Percentiles rank a stretch among this genome's conserved stretches.
phyloP scores from a whole-genome alignment of 2,113 vertebrate species.

The Laterallus jamaicensis region DNA sequence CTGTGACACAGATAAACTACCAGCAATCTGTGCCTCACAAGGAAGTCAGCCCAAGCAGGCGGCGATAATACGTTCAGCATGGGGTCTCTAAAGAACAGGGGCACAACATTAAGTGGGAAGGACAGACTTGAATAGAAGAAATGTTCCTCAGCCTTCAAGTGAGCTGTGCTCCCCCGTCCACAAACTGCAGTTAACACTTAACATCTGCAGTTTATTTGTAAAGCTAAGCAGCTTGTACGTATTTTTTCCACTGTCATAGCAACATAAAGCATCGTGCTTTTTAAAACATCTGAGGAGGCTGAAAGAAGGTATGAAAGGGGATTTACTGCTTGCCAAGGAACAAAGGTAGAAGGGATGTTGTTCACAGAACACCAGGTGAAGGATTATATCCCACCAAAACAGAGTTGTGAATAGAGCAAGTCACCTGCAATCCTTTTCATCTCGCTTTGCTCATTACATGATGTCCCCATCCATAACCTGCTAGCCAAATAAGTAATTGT shows the following conservation, averaged over 20 bases:
- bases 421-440: not conserved
- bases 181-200: not conserved
- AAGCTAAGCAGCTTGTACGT: not conserved
- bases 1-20: not conserved
- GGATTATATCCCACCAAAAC: not conserved
- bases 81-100: not conserved
- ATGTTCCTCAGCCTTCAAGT: not conserved
- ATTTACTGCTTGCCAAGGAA: slow-evolving; percentile 2
- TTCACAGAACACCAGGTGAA: slow-evolving; percentile 2
- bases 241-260: not conserved
- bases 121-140: not conserved
- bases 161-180: not conserved
- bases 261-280: not conserved
- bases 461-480: not conserved
- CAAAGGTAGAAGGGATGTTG: not conserved
- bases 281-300: not conserved
- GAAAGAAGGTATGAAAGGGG: not conserved
- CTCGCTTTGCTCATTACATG: not conserved
- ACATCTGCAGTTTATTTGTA: not conserved
- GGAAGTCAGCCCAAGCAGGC: not conserved
- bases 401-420: not conserved
- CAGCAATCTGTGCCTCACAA: not conserved
- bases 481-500: not conserved
- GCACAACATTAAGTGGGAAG: not conserved
- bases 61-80: not conserved